phyloP scores from a whole-genome alignment of 1,140 invertebrate species.

The Papilio helenus region DNA sequence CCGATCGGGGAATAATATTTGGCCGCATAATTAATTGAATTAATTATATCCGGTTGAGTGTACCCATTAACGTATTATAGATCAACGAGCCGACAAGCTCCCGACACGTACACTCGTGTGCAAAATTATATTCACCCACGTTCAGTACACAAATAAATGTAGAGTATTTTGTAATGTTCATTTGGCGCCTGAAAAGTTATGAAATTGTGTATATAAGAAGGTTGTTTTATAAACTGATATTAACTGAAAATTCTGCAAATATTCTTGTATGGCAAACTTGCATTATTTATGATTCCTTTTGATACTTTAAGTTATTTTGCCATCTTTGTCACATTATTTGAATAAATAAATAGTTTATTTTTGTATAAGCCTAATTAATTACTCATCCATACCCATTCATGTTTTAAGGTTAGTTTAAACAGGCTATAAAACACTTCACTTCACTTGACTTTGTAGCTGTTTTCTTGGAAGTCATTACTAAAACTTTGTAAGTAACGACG shows the following conservation, averaged over 20 bases:
- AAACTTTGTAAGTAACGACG: background rate
- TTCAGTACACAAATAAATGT: background rate
- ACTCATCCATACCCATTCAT: no score
- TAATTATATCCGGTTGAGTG: constrained; percentile 7
- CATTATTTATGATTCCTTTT: no score
- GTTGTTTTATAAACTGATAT: no score
- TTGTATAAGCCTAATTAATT: no score
- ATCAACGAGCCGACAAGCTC: constrained; percentile 7
- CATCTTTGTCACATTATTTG: no score
- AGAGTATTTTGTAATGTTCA: no score
- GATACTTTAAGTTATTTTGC: no score
- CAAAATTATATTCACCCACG: background rate
- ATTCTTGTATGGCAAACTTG: no score
- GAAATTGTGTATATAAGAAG: no score
- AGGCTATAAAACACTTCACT: background rate
- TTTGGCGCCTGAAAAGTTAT: no score
- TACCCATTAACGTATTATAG: background rate
- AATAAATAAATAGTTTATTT: no score
- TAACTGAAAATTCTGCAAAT: no score
- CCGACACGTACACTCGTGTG: background rate
- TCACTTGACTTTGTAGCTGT: background rate
- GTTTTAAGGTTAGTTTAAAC: background rate
- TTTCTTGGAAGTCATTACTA: background rate
- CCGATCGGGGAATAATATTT: constrained; percentile 5
- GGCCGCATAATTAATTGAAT: constrained; percentile 9